Evolutionary conservation across 2,113 vertebrate genomes (phyloP), one percentile per base, ranked within the genome.

Genomic region (Amazona guildingii): DNA sequence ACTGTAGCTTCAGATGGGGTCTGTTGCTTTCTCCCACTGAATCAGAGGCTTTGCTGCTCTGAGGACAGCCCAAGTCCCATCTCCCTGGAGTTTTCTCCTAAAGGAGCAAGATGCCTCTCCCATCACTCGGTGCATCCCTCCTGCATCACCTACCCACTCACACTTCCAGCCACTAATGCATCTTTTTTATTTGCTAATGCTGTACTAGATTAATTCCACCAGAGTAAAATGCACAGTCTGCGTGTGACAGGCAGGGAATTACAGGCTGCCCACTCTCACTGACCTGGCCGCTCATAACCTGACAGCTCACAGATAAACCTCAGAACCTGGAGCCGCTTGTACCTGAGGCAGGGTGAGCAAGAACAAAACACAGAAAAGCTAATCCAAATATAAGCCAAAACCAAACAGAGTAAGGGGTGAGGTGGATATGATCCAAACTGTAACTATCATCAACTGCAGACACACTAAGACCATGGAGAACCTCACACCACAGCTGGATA

Each of bases 241-340:
- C 54, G 39, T 29, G 35, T 1, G 51, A 35, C 27, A 43, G 46
- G 41, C 31, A 66, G 41, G 49, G 55, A 81, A 84, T 66, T 86
- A 29, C 41, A 35, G 27, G 25, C 19, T 90, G 55, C 37, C n/a
- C 33, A 6, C 39, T 35, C 33, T 25, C 70, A 29, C 25, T 43
- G 51, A 62, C 51, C 37, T 0, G 0, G 41, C 15, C 51, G 43
- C 41, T 3, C 48, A 64, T 2, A 4, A 20, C 57, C 31, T 39
- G 51, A 1, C 11, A 18, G 18, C 15, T 84, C 16, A 52, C 46
- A 46, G 17, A 63, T 13, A 67, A 92, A 35, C 35, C 68, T 79
- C 5, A 35, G 83, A 93, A 82, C 44, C 31, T 76, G 77, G 33
- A 21, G 25, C 28, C 33, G 41, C 37, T 81, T 17, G 8, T 24